These are phyloP conservation scores for Dermatemys mawii DNA, from an alignment of 2,113 vertebrate genomes.

Conservation along the genomic window DNA sequence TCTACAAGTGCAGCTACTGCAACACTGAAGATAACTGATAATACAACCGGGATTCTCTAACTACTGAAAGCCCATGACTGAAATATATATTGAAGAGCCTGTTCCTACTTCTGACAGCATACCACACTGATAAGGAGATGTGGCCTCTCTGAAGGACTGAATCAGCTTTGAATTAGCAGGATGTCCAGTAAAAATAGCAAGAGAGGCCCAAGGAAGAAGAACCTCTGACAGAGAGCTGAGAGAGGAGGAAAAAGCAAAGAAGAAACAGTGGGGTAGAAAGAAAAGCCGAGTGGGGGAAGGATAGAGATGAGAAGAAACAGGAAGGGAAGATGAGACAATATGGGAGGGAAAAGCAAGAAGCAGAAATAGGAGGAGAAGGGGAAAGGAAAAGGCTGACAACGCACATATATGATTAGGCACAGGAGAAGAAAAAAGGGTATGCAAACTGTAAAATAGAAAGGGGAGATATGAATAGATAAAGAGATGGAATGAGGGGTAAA, in stretches of 20 bases:
- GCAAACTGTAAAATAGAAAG: not conserved
- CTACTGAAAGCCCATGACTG: not conserved
- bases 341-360: not conserved
- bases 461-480: not conserved
- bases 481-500: not conserved
- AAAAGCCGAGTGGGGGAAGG: not conserved
- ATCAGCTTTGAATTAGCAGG: not conserved
- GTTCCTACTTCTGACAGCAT: not conserved
- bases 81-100: not conserved
- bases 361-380: not conserved
- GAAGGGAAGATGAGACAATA: not conserved
- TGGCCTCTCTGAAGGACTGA: not conserved
- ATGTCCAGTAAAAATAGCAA: not conserved
- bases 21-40: not conserved
- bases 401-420: not conserved
- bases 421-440: not conserved
- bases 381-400: not conserved
- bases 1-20: not conserved
- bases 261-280: not conserved
- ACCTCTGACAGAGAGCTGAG: not conserved
- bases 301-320: not conserved
- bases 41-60: not conserved
- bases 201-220: not conserved
- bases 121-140: not conserved
- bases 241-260: not conserved